These are phyloP conservation scores for Dipodomys ordii DNA, from an alignment of 2,113 vertebrate genomes.

Conservation along the genomic window DNA sequence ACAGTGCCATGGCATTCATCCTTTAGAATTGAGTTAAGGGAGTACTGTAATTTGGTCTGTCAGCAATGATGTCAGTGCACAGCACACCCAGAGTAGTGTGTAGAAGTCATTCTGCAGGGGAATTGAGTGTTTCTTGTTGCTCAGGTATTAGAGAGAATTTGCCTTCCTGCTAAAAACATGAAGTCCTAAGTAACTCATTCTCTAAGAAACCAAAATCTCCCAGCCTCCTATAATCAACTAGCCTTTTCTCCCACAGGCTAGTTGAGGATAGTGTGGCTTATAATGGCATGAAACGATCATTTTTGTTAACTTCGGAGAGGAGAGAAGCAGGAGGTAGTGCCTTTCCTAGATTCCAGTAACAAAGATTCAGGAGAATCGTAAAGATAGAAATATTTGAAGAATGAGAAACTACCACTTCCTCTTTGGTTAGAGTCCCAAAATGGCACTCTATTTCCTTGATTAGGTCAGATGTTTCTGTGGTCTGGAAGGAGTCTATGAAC, in stretches of 20 bases:
- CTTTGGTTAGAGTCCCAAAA: not conserved
- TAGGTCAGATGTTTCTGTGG: not conserved
- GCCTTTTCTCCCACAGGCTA: not conserved
- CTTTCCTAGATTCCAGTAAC: not conserved
- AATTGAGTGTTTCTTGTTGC: not conserved
- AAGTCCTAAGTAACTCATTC: not conserved
- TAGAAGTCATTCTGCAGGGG: not conserved
- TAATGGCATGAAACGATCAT: not conserved
- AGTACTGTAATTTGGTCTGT: conserved; percentile 50
- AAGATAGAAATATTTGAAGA: not conserved
- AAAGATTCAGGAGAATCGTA: not conserved
- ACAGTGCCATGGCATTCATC: conserved; percentile 44
- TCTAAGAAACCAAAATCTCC: not conserved
- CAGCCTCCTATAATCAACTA: not conserved
- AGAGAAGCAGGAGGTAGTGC: not conserved
- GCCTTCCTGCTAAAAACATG: not conserved
- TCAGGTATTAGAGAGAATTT: not conserved
- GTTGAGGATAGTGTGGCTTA: not conserved
- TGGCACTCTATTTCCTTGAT: not conserved
- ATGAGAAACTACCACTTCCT: not conserved
- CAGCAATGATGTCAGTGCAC: not conserved
- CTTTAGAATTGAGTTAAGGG: conserved; percentile 44
- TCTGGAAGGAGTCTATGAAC: not conserved
- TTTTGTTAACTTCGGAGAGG: not conserved
- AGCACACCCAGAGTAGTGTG: not conserved